Base-by-base conservation (phyloP, 2,888 invertebrate genomes). In the Xestia sexstrigata region DNA sequence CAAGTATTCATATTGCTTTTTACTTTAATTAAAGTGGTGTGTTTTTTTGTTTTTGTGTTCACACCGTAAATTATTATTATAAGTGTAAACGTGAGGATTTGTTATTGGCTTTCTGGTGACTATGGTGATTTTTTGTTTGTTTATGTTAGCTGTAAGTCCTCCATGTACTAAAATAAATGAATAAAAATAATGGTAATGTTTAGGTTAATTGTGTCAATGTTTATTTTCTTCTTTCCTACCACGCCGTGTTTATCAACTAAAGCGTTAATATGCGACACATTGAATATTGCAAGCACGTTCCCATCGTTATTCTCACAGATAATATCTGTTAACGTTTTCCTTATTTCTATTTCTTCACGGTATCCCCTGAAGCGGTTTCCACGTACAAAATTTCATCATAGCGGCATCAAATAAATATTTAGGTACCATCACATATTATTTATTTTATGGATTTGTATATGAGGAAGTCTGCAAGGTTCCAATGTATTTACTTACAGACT, bases 301-400 rank as follows among this genome's bases (percentile, higher is more conserved):
- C 42, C 63, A 76, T 35, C 49, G 17, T 76, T 63, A 63, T 76
- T 75, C 49, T 39, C 15, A 11, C 13, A 42, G 76, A 75, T 76
- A 63, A n/a, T 75, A 63, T 75, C 70, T 52, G 26, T 20, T 70
- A 49, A 67, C 35, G 74, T 82, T 85, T 80, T 69, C 82, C 73
- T 82, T 79, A 68, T 79, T 70, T 69, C 71, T 78, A 60, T 76
- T 74, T 70, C 49, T 62, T 45, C 39, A 42, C 26, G 52, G 45
- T 17, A 55, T 74, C n/a, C n/a, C n/a, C n/a, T n/a, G n/a, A 70
- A 55, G 42, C 4, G 17, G n/a, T 70, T 63, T 30, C 1, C 45
- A 74, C 45, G 45, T 65, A 20, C 30, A 9, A n/a, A 35, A 30
- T n/a, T 26, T 74, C n/a, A 17, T 15, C 45, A 71, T 26, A 42